Percentiles rank a stretch among this genome's conserved stretches.
Conservation (phyloP, 2,888 invertebrate genomes). For the Pyrrhia umbra region DNA sequence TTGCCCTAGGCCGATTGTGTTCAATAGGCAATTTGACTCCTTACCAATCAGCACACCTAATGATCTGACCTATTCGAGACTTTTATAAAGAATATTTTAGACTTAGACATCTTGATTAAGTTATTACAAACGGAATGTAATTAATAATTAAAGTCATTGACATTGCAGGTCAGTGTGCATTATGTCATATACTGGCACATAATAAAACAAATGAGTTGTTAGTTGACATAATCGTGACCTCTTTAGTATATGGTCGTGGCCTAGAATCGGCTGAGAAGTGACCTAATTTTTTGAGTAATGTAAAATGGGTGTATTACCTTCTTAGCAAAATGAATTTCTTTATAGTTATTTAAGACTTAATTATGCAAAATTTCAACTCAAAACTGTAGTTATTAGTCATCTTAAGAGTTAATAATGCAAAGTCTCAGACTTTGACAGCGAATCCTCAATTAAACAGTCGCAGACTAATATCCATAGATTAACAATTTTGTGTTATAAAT, state of each 20-base stretch:
- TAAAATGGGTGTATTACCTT: not conserved
- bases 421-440: no score
- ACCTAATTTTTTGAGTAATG: constrained; percentile 1
- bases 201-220: constrained; percentile 19
- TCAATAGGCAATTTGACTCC: constrained; percentile 43
- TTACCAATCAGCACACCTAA: constrained; percentile 17
- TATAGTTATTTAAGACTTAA: no score
- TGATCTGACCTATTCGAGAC: constrained; percentile 30
- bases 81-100: constrained; percentile 26
- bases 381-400: no score
- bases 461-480: no score
- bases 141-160: constrained; percentile 36
- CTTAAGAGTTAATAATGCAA: no score
- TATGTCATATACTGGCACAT: constrained; percentile 28
- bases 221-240: constrained; percentile 13
- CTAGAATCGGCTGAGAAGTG: constrained; percentile 1
- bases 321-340: not conserved
- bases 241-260: constrained; percentile 7
- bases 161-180: constrained; percentile 43
- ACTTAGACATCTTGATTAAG: constrained; percentile 40
- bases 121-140: constrained; percentile 40
- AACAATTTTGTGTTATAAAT: no score
- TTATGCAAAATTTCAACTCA: no score
- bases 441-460: no score
- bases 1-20: constrained; percentile 19